Evolutionary conservation across 2,888 invertebrate genomes (phyloP).

Genomic region (Pomacea canaliculata): DNA sequence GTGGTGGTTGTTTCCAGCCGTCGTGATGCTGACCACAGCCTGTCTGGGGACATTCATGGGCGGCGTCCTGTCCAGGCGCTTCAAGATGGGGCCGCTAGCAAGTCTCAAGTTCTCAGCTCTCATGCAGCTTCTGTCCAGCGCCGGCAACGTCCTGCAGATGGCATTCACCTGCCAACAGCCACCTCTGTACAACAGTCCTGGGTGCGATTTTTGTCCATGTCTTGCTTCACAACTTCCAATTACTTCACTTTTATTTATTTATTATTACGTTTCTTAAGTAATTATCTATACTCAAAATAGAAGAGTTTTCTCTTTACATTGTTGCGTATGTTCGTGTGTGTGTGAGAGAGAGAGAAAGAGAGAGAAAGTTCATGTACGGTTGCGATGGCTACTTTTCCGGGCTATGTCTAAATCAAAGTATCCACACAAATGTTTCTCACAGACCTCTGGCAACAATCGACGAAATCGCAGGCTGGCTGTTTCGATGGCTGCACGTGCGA

Average conservation of each 20-base stretch:
- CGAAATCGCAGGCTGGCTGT: not conserved
- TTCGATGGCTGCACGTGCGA: slow-evolving; percentile 85
- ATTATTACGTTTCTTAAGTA: too few species aligned
- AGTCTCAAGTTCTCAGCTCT: slow-evolving; percentile 12
- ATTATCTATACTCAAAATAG: too few species aligned
- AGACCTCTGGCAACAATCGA: not conserved
- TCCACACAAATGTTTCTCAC: not conserved
- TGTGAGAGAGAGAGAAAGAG: too few species aligned
- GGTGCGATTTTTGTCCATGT: not conserved
- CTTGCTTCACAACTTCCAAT: too few species aligned
- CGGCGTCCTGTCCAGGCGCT: slow-evolving; percentile 27
- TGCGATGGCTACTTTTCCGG: too few species aligned
- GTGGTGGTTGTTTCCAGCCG: not conserved
- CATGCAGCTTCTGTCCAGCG: not conserved
- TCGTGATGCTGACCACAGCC: slow-evolving; percentile 10
- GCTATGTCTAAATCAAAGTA: too few species aligned
- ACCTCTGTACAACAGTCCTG: slow-evolving; percentile 6
- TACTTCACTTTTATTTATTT: too few species aligned
- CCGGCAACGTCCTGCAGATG: not conserved
- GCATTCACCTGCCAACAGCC: slow-evolving; percentile 3
- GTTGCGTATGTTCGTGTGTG: too few species aligned
- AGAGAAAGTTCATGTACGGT: too few species aligned
- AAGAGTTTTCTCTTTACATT: too few species aligned
- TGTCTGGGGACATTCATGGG: slow-evolving; percentile 27
- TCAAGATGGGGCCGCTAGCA: slow-evolving; percentile 26